Evolutionary conservation across 2,888 invertebrate genomes (phyloP).

Genomic region (Marasmarcha lunaedactyla): DNA sequence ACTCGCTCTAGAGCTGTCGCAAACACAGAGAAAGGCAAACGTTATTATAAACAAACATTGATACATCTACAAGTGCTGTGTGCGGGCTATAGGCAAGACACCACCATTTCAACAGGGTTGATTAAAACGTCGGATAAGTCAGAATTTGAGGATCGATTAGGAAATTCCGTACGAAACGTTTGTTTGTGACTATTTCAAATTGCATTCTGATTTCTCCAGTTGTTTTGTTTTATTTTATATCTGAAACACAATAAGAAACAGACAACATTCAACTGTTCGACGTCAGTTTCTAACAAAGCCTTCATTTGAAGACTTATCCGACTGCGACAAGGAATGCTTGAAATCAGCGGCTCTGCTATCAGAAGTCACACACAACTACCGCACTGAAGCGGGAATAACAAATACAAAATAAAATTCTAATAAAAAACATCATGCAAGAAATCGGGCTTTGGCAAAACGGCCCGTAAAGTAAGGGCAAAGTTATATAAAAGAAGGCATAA

Average conservation of each 20-base stretch:
- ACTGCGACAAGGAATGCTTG: slow-evolving; percentile 24
- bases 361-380: slow-evolving; percentile 25
- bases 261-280: too few relatives aligned
- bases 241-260: too few relatives aligned
- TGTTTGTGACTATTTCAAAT: too few relatives aligned
- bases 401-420: slow-evolving; percentile 19
- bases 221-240: too few relatives aligned
- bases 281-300: too few relatives aligned
- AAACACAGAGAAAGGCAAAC: slow-evolving; percentile 59
- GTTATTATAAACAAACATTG: slow-evolving; percentile 26
- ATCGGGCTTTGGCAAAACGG: slow-evolving; percentile 41
- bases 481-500: slow-evolving; percentile 30
- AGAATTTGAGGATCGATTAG: background rate
- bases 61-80: slow-evolving; percentile 26
- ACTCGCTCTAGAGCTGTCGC: slow-evolving; percentile 69
- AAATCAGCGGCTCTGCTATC: slow-evolving; percentile 35
- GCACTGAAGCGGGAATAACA: slow-evolving; percentile 29
- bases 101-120: slow-evolving; percentile 71
- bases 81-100: slow-evolving; percentile 35
- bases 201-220: too few relatives aligned
- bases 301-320: too few relatives aligned
- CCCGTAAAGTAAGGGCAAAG: slow-evolving; percentile 30
- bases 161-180: background rate
- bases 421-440: slow-evolving; percentile 56
- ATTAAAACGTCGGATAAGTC: slow-evolving; percentile 19